phyloP scores from a whole-genome alignment of 2,113 vertebrate species.

The Microtus richardsoni region DNA sequence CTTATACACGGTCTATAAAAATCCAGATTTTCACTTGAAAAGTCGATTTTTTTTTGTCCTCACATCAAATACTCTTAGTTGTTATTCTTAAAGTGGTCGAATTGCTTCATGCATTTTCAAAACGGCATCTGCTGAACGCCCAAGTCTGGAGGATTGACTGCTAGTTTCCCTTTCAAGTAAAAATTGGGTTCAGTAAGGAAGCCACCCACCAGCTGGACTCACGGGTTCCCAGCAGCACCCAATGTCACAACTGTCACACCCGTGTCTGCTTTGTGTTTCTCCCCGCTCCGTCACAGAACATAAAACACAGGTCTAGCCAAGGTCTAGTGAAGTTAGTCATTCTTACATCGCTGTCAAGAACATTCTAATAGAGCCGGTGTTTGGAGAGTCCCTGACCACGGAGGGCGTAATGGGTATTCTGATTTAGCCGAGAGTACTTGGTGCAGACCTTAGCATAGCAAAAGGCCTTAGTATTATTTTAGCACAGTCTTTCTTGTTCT shows the following conservation, averaged over 20 bases:
- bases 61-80: neutral
- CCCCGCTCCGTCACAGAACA: neutral
- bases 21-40: constrained; percentile 59
- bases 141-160: constrained; percentile 19
- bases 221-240: neutral
- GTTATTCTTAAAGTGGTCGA: constrained; percentile 40
- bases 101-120: constrained; percentile 43
- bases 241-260: neutral
- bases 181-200: constrained; percentile 3
- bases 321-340: constrained; percentile 18
- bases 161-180: constrained; percentile 49
- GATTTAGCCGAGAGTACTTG: neutral
- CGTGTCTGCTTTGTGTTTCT: neutral
- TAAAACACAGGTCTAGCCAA: neutral
- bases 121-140: neutral
- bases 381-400: neutral
- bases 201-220: neutral
- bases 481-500: neutral
- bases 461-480: neutral
- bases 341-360: neutral
- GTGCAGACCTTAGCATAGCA: neutral
- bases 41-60: constrained; percentile 33
- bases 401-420: accelerated
- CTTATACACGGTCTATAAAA: neutral
- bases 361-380: neutral